Base-by-base conservation (phyloP, 2,888 invertebrate genomes). In the Drosophila pullipes region DNA sequence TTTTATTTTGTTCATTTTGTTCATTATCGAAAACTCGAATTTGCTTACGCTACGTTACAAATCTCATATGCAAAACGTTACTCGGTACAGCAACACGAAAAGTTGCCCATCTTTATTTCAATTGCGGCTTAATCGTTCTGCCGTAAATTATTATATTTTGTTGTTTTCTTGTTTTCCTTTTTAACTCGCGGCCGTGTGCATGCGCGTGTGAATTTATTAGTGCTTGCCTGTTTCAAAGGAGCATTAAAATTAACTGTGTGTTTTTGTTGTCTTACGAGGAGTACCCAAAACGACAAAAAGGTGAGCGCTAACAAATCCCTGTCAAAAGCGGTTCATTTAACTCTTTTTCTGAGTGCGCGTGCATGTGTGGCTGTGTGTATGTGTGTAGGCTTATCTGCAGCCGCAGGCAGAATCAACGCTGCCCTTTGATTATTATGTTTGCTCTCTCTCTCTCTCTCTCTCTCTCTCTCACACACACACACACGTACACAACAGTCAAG, bases 1-100 rank as follows among this genome's bases (percentile, higher is more conserved):
- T 78, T 79, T 78, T 78, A 69, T 81, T 78, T 79, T 62, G 78
- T 79, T 79, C 54, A 74, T 82, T 79, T 79, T 58, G 69, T 79
- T 78, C 78, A 63, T 78, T 78, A 69, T 63, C 35, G 63, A 73
- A 55, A 68, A 67, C 61, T 65, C 52, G 50, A 37, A 44, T 58
- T 59, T 69, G 53, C 60, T 66, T 73, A 55, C 62, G 47, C 52
- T 68, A 61, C 33, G 62, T 72, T 73, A 73, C 22, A 57, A 44
- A 28, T 41, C 44, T 11, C 30, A 52, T 39, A 37, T 44, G 64
- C 53, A 39, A 53, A 64, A 64, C 22, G 53, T 58, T 54, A 49
- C 28, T 44, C 37, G 41, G 41, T 44, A 30, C 49, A 64, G 55
- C 57, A 70, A 61, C 44, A 60, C 52, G n/a, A n/a, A 57, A 63